Base-by-base conservation (phyloP, 2,888 invertebrate species). In the Aleiodes alternator region DNA sequence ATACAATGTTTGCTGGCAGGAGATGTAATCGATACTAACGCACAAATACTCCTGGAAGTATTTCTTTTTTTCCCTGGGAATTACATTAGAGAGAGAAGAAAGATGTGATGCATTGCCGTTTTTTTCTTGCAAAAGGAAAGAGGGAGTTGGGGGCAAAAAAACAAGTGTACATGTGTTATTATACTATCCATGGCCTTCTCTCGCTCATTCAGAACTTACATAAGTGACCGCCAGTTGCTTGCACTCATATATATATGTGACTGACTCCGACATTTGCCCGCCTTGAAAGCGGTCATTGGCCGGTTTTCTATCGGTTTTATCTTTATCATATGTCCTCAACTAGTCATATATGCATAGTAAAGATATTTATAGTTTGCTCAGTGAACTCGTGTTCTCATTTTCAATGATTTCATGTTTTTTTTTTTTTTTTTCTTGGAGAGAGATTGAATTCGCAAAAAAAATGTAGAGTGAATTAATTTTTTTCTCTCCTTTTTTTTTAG, bases 271-370 rank as follows among this genome's bases (percentile, higher is more conserved):
- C 56, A 51, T 68, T 51, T 71, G 70, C 59, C 84, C 82, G 84
- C 87, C 87, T 87, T 87, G 86, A 84, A 84, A 83, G 78, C 86
- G 87, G 87, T 87, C 87, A 85, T 87, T 86, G 87, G 82, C 87
- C 84, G 81, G 73, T 77, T 79, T 77, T 79, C 75, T 75, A 78
- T 79, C 69, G 29, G 66, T 71, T 53, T 23, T 64, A 64, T 75
- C 72, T 75, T 70, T 72, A 71, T 34, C 69, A 48, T 64, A 56
- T 69, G 51, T 72, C 66, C 66, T 48, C 57, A 48, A 68, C 75
- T 72, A 66, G 6, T 68, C 68, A 68, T 68, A 68, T 68, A 68
- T 50, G 31, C 31, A 51, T 51, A 50, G 31, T 34, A 51, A 29
- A 48, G 29, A 68, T 68, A 68, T 50, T 43, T 48, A 68, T 14